Evolutionary conservation across 2,797 vertebrate species (phyloP), one percentile per base, ranked within the genome.

Genomic region (Rachycentron canadum): DNA sequence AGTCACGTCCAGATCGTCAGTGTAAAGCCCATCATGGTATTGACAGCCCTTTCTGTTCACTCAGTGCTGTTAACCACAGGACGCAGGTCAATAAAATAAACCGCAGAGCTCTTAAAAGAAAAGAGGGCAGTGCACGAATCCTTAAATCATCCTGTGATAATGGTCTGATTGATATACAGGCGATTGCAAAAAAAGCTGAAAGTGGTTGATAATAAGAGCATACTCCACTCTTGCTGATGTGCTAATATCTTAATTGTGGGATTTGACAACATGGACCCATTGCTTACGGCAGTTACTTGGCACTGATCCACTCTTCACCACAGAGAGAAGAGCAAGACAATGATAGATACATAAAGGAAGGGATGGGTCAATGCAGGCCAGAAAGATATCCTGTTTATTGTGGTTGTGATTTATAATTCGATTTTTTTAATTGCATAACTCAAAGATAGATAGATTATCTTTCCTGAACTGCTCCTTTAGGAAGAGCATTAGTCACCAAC

Each of bases 201-300:
- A 83, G 68, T 76, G 55, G 56, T 36, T 69, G 58, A 83, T 82
- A 79, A 89, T 61, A 73, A 69, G 58, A 79, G 55, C 4, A 10
- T 32, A 26, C 19, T 76, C 59, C 11, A 50, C 85, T 40, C 52
- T 63, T 3, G 8, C 26, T 73, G 71, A 82, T 71, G 71, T 82
- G 66, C 76, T 85, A 82, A 81, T 85, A 79, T 77, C 72, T 76
- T 81, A 84, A 85, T 78, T 69, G 55, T 23, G 17, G 69, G 40
- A 74, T 83, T 68, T 81, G 73, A 82, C 68, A 69, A 80, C 23
- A 49, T 62, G 66, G 68, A 69, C 79, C 70, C 67, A 38, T 67
- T 69, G 59, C 69, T 84, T 28, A 36, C 30, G 5, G 56, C 59
- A 77, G 63, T 64, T 50, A n/a, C 68, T 79, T 84, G 85, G 82